Percentiles rank a stretch among this genome's conserved stretches.
Evolutionary conservation across 2,888 invertebrate genomes (phyloP).

Genomic region (Deladenus siricidicola): DNA sequence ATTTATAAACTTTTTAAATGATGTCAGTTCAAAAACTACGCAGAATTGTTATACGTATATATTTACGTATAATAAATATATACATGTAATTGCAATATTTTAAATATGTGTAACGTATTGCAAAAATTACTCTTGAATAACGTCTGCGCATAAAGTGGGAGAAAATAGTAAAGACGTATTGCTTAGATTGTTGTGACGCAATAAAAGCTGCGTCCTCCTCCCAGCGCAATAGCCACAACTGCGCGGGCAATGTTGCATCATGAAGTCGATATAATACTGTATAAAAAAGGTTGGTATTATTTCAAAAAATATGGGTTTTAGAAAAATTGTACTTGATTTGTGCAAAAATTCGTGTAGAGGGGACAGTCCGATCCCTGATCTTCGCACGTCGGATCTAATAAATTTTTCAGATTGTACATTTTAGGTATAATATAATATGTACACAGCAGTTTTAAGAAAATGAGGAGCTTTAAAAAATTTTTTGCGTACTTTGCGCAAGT

Average conservation of each 20-base stretch:
- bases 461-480: no score
- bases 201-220: no score
- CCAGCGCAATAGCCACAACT: neutral
- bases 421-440: neutral
- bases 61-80: no score
- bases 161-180: neutral
- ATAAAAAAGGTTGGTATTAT: no score
- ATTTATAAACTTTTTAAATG: neutral
- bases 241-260: conserved; percentile 1
- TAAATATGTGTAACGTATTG: neutral
- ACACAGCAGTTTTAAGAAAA: neutral
- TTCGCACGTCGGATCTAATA: neutral
- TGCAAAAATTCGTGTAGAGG: neutral
- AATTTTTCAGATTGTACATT: neutral
- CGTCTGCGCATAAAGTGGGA: neutral
- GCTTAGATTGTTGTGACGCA: no score
- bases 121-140: neutral
- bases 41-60: no score
- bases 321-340: neutral
- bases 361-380: conserved; percentile 1
- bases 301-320: neutral
- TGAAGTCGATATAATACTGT: conserved; percentile 1
- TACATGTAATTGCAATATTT: no score
- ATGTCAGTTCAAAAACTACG: no score
- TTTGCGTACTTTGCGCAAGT: no score